Conservation (phyloP, 2,113 vertebrate genomes). For the Progne subis region DNA sequence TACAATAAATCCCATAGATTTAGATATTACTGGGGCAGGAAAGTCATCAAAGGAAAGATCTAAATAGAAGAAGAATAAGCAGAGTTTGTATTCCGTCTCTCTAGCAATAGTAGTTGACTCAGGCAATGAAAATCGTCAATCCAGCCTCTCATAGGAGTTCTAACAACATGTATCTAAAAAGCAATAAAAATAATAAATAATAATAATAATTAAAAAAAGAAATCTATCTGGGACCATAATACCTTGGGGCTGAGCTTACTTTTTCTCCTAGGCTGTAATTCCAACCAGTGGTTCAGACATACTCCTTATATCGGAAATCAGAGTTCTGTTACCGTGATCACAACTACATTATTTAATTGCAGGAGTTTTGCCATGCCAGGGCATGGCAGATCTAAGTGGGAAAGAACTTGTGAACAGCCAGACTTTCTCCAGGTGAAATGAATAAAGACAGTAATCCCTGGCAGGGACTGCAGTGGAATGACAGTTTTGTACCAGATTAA, state of each 20-base stretch:
- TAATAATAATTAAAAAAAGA: neutral
- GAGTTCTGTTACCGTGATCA: neutral
- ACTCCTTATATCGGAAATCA: neutral
- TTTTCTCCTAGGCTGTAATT: neutral
- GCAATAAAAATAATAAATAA: neutral
- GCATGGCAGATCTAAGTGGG: neutral
- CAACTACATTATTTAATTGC: neutral
- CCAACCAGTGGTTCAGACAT: neutral
- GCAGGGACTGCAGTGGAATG: neutral
- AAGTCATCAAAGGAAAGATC: neutral
- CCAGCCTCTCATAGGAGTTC: neutral
- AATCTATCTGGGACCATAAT: neutral
- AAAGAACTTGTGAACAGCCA: neutral
- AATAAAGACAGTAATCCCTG: neutral
- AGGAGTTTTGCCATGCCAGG: neutral
- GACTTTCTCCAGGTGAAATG: neutral
- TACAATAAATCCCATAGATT: neutral
- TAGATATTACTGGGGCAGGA: neutral
- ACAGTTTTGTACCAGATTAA: neutral
- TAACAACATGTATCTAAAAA: neutral
- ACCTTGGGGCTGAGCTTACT: neutral
- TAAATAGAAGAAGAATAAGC: neutral
- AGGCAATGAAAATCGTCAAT: neutral
- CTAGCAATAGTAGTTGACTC: neutral
- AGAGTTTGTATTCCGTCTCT: neutral